Percentiles rank a stretch among this genome's conserved stretches.
phyloP scores from a whole-genome alignment of 2,797 vertebrate genomes.

The Moxostoma hubbsi region DNA sequence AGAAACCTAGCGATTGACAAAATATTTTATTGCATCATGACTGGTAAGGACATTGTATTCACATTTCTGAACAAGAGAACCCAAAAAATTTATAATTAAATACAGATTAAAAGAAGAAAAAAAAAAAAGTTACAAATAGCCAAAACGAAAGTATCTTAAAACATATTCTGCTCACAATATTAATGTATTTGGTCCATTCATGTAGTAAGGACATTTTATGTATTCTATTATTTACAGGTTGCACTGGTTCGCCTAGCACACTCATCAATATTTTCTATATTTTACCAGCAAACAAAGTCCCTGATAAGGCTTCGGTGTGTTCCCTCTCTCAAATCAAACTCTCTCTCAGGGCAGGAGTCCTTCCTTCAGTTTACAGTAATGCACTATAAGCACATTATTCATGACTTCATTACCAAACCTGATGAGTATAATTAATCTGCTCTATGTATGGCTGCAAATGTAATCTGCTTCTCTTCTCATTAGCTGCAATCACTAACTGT shows the following conservation, averaged over 20 bases:
- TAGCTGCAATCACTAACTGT: slow-evolving; percentile 50
- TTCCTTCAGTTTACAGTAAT: slow-evolving; percentile 39
- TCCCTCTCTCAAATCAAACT: slow-evolving; percentile 50
- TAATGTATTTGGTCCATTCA: not conserved
- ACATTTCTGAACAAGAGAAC: not conserved
- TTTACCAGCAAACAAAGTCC: slow-evolving; percentile 27
- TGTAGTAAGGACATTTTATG: not conserved
- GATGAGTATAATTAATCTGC: slow-evolving; percentile 60
- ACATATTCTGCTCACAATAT: too few relatives aligned
- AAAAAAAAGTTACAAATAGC: too few relatives aligned
- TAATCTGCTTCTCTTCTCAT: slow-evolving; percentile 43
- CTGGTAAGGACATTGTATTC: too few relatives aligned
- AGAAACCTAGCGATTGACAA: too few relatives aligned
- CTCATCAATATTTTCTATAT: slow-evolving; percentile 25
- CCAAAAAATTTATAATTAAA: not conserved
- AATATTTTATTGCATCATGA: not conserved
- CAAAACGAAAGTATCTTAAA: too few relatives aligned
- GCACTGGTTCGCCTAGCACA: not conserved
- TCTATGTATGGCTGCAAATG: slow-evolving; percentile 49
- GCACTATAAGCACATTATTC: slow-evolving; percentile 59
- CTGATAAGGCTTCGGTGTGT: slow-evolving; percentile 48
- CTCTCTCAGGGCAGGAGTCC: slow-evolving; percentile 22
- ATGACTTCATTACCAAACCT: slow-evolving; percentile 61
- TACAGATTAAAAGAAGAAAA: not conserved
- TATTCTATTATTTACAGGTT: slow-evolving; percentile 23